Evolutionary conservation across 2,797 vertebrate species (phyloP).

Genomic region (Myotis daubentonii): DNA sequence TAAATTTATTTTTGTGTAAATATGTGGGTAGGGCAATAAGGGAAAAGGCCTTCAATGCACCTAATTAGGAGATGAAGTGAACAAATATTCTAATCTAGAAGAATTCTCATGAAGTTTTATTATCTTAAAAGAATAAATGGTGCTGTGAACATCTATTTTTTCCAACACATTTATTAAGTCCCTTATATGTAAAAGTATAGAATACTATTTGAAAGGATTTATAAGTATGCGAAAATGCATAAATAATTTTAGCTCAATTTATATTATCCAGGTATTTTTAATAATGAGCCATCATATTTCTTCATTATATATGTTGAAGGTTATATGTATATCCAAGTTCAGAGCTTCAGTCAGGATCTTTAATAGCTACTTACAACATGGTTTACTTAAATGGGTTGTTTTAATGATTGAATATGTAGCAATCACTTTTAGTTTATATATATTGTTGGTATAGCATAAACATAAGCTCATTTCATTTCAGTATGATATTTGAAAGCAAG

Average conservation of each 20-base stretch:
- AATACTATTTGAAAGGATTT: slow-evolving; percentile 47
- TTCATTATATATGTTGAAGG: slow-evolving; percentile 46
- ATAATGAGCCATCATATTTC: slow-evolving; percentile 31
- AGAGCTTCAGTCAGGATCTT: slow-evolving; percentile 31
- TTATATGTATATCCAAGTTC: not conserved
- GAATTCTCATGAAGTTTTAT: slow-evolving; percentile 37
- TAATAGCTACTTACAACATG: slow-evolving; percentile 36
- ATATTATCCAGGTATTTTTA: slow-evolving; percentile 58
- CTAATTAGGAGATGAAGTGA: slow-evolving; percentile 22
- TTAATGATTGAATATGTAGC: slow-evolving; percentile 40
- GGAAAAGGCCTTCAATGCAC: not conserved
- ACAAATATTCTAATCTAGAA: slow-evolving; percentile 31
- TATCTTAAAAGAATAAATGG: slow-evolving; percentile 49
- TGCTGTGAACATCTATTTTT: slow-evolving; percentile 36
- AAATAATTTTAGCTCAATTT: slow-evolving; percentile 56
- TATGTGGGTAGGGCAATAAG: not conserved
- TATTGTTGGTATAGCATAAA: slow-evolving; percentile 43
- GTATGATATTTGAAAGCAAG: slow-evolving; percentile 56
- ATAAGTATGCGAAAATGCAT: slow-evolving; percentile 36
- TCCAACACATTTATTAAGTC: slow-evolving; percentile 10
- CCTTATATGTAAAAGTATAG: slow-evolving; percentile 41
- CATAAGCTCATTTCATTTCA: slow-evolving; percentile 37
- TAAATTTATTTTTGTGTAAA: not conserved
- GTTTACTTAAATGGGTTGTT: slow-evolving; percentile 26
- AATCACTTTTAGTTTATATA: slow-evolving; percentile 33